Base-by-base conservation (phyloP, 2,113 vertebrate species). In the Maccullochella peelii region DNA sequence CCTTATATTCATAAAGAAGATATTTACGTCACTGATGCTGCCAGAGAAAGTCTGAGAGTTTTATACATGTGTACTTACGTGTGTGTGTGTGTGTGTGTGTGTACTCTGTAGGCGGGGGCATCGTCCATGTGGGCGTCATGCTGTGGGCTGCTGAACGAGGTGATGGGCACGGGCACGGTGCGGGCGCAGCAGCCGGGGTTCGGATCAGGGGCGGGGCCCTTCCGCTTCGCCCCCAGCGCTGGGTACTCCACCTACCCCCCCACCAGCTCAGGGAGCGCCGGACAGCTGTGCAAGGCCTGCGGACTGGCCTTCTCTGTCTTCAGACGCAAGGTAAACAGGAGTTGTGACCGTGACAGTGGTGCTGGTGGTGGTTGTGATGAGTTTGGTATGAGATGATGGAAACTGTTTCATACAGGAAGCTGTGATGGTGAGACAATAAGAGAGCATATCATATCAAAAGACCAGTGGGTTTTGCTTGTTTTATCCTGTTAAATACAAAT, bases 121-220 rank as follows among this genome's bases (percentile, higher is more conserved):
- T 97, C 98, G 59, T 99, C 98, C 92, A 98, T 99, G 98, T 99
- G 98, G 98, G 98, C 98, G 88, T 99, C 98, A 75, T 99, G 98
- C 94, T 99, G 98, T 49, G 98, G 98, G 42, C 72, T 99, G 94
- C 95, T 99, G 95, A 99, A 99, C 94, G 98, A 99, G 96, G 97
- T 99, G 87, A 99, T 99, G 96, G 98, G 98, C 16, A 98, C 98
- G 0, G 98, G 98, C 82, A 97, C 97, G 0, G 97, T 99, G 71
- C 96, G 97, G 66, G 96, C 97, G 8, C 98, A 98, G 93, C 98
- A 97, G 92, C 93, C 97, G 0, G 97, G 95, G 54, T 99, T 99
- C 38, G 96, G 97, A 47, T 95, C 95, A 8, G 97, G 96, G 2
- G 95, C 97, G 0, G 96, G 97, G 42, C 97, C 98, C 0, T 99